A percentile compares a stretch with the other conserved stretches of the same genome.
phyloP scores from a whole-genome alignment of 2,888 invertebrate species.

The Tipula helvola region DNA sequence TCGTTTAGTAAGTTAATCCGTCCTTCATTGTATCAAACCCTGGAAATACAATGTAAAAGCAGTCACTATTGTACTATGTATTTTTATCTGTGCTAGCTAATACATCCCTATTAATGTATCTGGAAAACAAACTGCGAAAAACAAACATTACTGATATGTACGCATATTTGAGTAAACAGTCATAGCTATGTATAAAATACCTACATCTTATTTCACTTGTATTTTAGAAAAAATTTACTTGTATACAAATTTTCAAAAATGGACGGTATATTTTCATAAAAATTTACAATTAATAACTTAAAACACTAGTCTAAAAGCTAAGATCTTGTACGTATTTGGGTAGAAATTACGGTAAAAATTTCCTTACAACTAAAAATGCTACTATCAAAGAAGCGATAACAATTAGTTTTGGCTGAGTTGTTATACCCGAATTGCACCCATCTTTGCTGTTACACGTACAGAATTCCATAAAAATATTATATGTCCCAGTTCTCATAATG shows the following conservation, averaged over 20 bases:
- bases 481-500: conserved; percentile 79
- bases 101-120: neutral
- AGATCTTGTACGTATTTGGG: neutral
- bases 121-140: too few species aligned
- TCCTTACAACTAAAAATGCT: neutral
- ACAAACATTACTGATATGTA: too few species aligned
- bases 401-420: conserved; percentile 30
- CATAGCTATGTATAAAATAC: neutral
- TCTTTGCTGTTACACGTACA: conserved; percentile 89
- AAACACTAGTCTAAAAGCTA: neutral
- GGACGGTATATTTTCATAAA: neutral
- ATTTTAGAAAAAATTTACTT: neutral
- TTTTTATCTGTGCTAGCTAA: neutral
- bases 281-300: neutral
- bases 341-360: neutral
- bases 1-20: too few species aligned
- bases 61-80: neutral
- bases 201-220: neutral
- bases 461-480: conserved; percentile 87
- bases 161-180: too few species aligned
- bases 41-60: neutral
- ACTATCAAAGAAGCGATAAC: conserved; percentile 13
- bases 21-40: too few species aligned
- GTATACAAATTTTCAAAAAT: neutral
- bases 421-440: conserved; percentile 64